These are phyloP conservation scores for Pelagia noctiluca DNA, from an alignment of 30 jellyfish, hydroid and myxozoan genomes.

Conservation along the genomic window DNA sequence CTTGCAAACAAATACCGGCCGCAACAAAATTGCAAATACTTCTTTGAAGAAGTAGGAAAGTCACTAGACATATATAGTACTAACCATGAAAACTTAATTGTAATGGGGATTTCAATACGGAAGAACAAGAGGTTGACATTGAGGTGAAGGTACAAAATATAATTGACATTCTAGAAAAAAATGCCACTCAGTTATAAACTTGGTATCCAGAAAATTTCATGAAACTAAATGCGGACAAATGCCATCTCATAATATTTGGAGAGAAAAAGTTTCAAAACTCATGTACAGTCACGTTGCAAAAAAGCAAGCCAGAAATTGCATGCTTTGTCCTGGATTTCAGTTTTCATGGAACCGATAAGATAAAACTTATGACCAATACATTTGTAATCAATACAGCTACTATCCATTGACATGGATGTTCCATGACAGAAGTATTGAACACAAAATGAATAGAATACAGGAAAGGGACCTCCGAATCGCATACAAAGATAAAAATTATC, in stretches of 20 bases:
- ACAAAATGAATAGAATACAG: too few species aligned
- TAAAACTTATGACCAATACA: too few species aligned
- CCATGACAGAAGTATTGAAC: too few species aligned
- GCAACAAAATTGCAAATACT: conserved; percentile 29
- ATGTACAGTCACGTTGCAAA: too few species aligned
- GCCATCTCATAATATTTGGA: neutral
- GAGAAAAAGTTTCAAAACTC: too few species aligned
- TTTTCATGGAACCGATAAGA: too few species aligned
- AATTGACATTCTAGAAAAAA: neutral
- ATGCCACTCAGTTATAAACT: neutral
- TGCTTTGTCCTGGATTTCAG: too few species aligned
- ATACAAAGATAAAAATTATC: too few species aligned
- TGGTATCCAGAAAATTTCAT: neutral
- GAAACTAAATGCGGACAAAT: conserved; percentile 3
- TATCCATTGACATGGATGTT: too few species aligned
- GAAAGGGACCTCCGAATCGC: too few species aligned
- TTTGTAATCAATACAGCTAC: too few species aligned
- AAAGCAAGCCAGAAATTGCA: too few species aligned
- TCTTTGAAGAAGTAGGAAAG: conserved; percentile 60
- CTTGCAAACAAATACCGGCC: conserved; percentile 45
- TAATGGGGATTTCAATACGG: conserved; percentile 39
- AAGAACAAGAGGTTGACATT: conserved; percentile 6
- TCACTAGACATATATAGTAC: conserved; percentile 44
- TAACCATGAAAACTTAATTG: conserved; percentile 32
- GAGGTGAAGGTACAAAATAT: neutral